Evolutionary conservation across 2,113 vertebrate genomes (phyloP).

Genomic region (Nipponia nippon): DNA sequence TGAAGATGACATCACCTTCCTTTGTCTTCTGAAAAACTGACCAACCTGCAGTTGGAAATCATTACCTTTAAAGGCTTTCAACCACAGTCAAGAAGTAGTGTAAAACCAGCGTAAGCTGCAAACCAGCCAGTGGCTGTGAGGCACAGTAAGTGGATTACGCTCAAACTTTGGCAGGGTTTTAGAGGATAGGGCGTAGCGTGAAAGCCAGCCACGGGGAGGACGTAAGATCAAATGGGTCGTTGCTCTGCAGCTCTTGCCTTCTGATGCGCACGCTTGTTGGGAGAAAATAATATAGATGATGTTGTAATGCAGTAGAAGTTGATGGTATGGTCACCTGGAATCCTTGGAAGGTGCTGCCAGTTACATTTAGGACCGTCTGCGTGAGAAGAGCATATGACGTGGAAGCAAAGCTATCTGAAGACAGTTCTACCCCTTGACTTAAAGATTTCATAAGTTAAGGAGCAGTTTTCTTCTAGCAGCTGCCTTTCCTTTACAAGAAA

Average conservation of each 20-base stretch:
- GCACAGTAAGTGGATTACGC: background rate
- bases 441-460: background rate
- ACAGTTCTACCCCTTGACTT: background rate
- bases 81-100: background rate
- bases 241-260: background rate
- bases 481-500: background rate
- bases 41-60: background rate
- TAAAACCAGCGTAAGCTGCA: background rate
- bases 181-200: background rate
- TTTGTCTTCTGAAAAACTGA: background rate
- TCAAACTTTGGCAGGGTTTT: background rate
- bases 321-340: background rate
- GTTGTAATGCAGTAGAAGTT: background rate
- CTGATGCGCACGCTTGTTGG: accelerated
- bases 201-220: background rate
- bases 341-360: background rate
- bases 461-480: background rate
- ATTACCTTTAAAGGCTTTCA: background rate
- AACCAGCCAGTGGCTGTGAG: background rate
- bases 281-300: background rate
- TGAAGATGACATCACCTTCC: background rate
- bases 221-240: accelerated
- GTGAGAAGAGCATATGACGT: too few relatives aligned
- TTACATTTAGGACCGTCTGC: background rate
- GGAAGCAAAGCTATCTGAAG: background rate